Evolutionary conservation across 2,888 invertebrate species (phyloP).

Genomic region (Tetrapedia diversipes): DNA sequence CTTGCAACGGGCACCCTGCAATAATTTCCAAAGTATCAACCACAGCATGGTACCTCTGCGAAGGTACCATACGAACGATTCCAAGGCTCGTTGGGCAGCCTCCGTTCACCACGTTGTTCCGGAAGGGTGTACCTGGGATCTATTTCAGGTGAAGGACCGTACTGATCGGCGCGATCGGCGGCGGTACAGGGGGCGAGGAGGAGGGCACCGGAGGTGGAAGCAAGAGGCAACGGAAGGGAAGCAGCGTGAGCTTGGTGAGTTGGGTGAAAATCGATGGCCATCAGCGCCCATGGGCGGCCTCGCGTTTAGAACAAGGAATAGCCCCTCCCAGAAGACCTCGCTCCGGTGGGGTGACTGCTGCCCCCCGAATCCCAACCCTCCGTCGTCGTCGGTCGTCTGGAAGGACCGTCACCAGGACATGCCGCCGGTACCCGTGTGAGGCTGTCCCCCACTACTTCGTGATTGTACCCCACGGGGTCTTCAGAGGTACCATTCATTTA

Average conservation of each 20-base stretch:
- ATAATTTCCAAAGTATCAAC: no score
- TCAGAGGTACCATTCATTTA: conserved; percentile 76
- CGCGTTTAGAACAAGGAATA: conserved; percentile 97
- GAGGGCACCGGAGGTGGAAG: conserved; percentile 40
- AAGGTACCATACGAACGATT: no score
- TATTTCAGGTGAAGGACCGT: conserved; percentile 53
- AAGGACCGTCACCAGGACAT: conserved; percentile 79
- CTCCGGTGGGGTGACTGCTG: conserved; percentile 98
- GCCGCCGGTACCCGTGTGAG: conserved; percentile 81
- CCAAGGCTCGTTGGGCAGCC: no score
- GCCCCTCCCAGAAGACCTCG: conserved; percentile 98
- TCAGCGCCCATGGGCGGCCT: conserved; percentile 95
- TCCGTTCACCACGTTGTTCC: not conserved
- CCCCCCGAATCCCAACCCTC: conserved; percentile 81
- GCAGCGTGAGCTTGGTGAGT: conserved; percentile 75
- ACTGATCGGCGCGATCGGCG: conserved; percentile 55
- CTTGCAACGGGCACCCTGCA: no score
- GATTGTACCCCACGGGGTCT: conserved; percentile 82
- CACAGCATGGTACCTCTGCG: no score
- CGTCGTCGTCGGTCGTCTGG: conserved; percentile 75
- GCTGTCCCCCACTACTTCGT: conserved; percentile 82
- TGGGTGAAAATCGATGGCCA: conserved; percentile 82
- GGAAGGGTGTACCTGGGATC: conserved; percentile 33
- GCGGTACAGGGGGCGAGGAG: conserved; percentile 34
- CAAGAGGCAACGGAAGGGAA: conserved; percentile 67